A percentile compares a stretch with the other conserved stretches of the same genome.
These are phyloP conservation scores for Cotesia congregata DNA, from an alignment of 2,888 invertebrate genomes.

Conservation along the genomic window DNA sequence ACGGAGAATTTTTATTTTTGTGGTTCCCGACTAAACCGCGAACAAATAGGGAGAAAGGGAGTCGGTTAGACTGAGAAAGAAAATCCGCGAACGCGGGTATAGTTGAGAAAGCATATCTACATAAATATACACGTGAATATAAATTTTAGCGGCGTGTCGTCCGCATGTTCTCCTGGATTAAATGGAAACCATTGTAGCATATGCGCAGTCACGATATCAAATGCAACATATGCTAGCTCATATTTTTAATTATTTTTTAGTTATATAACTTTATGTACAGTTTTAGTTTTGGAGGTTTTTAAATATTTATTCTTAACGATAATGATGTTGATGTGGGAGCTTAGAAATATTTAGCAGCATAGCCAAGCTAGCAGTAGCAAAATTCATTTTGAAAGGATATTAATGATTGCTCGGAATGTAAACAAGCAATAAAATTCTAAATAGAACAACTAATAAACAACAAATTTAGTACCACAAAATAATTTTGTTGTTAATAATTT, in stretches of 20 bases:
- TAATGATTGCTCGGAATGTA: too few relatives aligned
- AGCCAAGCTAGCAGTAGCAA: too few relatives aligned
- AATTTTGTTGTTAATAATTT: too few relatives aligned
- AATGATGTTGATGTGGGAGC: too few relatives aligned
- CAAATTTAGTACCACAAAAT: too few relatives aligned
- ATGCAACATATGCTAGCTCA: conserved; percentile 1
- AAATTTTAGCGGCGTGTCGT: conserved; percentile 26
- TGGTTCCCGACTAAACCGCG: conserved; percentile 15
- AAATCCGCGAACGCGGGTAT: background rate
- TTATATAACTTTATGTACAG: too few relatives aligned
- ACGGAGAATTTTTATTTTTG: conserved; percentile 24
- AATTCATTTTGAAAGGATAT: too few relatives aligned
- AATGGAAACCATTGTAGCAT: conserved; percentile 28
- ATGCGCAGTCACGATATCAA: conserved; percentile 17
- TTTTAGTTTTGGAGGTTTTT: too few relatives aligned
- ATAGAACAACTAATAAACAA: too few relatives aligned
- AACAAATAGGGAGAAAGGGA: background rate
- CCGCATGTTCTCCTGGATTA: conserved; percentile 19
- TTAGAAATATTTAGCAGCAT: too few relatives aligned
- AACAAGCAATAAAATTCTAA: too few relatives aligned
- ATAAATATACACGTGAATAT: conserved; percentile 10
- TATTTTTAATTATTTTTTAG: background rate
- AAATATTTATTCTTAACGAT: too few relatives aligned
- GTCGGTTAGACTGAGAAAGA: background rate
- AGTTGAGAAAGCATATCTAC: background rate